Base-by-base conservation (phyloP, 30 jellyfish, hydroid and myxozoan species). In the Aurelia coerulea region DNA sequence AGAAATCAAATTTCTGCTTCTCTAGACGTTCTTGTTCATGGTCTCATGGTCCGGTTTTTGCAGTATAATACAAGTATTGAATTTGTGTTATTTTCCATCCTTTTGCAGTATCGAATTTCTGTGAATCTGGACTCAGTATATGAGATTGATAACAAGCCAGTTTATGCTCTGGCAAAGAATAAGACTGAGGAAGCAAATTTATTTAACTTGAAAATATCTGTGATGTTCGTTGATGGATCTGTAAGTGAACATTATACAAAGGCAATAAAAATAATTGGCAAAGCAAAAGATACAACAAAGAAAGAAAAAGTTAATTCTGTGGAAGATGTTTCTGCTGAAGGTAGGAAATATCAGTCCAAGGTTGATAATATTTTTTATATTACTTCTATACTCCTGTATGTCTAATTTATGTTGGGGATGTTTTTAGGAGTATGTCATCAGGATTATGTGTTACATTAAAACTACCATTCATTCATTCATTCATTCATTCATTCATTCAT, bases 131-230 rank as follows among this genome's bases (percentile, higher is more conserved):
- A 83, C 19, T 83, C 92, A 6, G 75, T 83, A 12, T 83, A 83
- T 53, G 85, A 83, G 51, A 65, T 81, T 33, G 69, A 35, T 50
- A 79, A 85, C 50, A 83, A 72, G 10, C 29, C 46, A 37, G 92
- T 83, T 29, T 83, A 83, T 53, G 77, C 73, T 34, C 80, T 83
- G 0, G 85, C 92, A 1, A 83, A 83, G 65, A 83, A 83, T 80
- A 83, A 83, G 51, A 83, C 85, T 3, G 86, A 83, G 18, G 82
- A 83, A 35, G 84, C 64, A 37, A 83, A 83, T 71, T 59, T 51
- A n/a, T 83, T 83, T 64, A 60, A 70, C 63, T 35, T 83, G 80
- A 83, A 71, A 59, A 33, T 83, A 3, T 78, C 73, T 6, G 80
- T 83, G 23, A 51, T 62, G n/a, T 83, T 68, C 59, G 74, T 83